These are phyloP conservation scores for Coregonus suidteri DNA, from an alignment of 2,797 vertebrate species.

Conservation along the genomic window DNA sequence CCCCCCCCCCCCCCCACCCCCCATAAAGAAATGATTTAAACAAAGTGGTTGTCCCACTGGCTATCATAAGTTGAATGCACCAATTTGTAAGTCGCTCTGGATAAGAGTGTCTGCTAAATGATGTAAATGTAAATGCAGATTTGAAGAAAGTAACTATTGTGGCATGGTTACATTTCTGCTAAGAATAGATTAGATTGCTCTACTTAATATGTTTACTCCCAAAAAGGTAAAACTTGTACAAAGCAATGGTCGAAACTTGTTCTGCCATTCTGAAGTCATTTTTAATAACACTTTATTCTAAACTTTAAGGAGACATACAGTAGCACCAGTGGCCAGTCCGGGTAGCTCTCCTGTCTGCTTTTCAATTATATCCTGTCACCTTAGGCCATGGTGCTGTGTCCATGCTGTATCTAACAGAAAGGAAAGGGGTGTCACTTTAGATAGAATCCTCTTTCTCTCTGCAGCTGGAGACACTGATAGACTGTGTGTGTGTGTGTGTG, in stretches of 20 bases:
- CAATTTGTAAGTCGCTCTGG: too few relatives aligned
- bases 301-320: background rate
- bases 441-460: slow-evolving; percentile 34
- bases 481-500: background rate
- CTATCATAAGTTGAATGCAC: too few relatives aligned
- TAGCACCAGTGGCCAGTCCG: background rate
- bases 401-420: slow-evolving; percentile 22
- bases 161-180: background rate
- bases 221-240: too few relatives aligned
- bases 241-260: too few relatives aligned
- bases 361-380: background rate
- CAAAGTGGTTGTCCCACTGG: too few relatives aligned
- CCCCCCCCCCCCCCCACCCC: too few relatives aligned
- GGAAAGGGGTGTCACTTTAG: background rate
- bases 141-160: background rate
- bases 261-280: too few relatives aligned
- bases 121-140: background rate
- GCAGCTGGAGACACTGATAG: slow-evolving; percentile 69
- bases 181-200: too few relatives aligned
- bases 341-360: background rate
- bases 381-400: background rate
- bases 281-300: too few relatives aligned
- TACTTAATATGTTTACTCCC: too few relatives aligned
- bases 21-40: too few relatives aligned
- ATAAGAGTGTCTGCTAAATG: too few relatives aligned